These are phyloP conservation scores for Lissonota sp. DNA, from an alignment of 2,888 invertebrate species.

Conservation along the genomic window DNA sequence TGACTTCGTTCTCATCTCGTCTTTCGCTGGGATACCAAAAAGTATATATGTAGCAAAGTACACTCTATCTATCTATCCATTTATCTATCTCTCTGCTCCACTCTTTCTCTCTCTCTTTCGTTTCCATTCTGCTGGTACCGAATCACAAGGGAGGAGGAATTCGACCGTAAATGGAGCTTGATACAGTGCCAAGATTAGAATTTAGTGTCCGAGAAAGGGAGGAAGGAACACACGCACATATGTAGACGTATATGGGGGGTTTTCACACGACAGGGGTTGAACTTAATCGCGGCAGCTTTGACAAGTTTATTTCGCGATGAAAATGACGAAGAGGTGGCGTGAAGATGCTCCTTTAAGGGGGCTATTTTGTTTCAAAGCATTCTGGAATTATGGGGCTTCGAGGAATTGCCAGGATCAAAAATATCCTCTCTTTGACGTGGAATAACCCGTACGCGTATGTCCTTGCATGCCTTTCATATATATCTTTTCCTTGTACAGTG, in stretches of 20 bases:
- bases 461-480: no score
- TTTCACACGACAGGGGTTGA: background rate
- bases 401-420: no score
- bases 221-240: conserved; percentile 18
- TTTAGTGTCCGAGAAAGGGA: conserved; percentile 58
- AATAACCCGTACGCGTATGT: background rate
- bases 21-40: conserved; percentile 34
- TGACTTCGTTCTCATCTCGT: conserved; percentile 61
- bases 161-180: conserved; percentile 64
- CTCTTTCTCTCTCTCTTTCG: no score
- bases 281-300: background rate
- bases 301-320: no score
- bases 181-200: conserved; percentile 67
- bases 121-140: conserved; percentile 22
- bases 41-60: conserved; percentile 35
- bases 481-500: conserved; percentile 14
- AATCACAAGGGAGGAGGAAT: conserved; percentile 61
- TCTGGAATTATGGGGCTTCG: no score
- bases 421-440: no score
- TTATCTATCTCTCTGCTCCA: no score
- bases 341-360: no score
- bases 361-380: no score
- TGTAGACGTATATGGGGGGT: background rate
- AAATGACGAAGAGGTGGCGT: no score
- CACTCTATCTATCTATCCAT: no score